Percentiles rank a stretch among this genome's conserved stretches.
These are phyloP conservation scores for Fregata magnificens DNA, from an alignment of 2,113 vertebrate species.

Conservation along the genomic window DNA sequence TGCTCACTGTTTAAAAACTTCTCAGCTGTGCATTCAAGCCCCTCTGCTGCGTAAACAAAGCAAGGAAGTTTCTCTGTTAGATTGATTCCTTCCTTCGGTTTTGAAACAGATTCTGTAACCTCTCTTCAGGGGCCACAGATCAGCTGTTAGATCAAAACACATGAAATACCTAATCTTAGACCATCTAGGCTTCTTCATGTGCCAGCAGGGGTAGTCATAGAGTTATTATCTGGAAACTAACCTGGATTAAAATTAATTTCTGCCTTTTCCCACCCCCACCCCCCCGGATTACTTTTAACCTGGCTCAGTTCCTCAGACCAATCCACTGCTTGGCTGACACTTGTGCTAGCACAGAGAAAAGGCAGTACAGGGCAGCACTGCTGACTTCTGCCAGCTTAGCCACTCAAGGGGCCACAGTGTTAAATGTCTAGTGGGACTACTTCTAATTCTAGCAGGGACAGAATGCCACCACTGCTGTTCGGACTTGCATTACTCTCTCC, in stretches of 20 bases:
- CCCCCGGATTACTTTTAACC: not conserved
- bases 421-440: not conserved
- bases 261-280: rapidly evolving
- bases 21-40: not conserved
- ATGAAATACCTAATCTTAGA: not conserved
- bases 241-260: not conserved
- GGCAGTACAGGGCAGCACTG: not conserved
- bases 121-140: not conserved
- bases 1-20: not conserved
- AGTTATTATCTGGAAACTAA: not conserved
- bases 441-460: conserved; percentile 52
- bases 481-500: not conserved
- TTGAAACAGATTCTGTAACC: not conserved
- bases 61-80: not conserved
- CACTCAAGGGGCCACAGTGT: not conserved
- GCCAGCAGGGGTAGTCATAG: not conserved
- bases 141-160: not conserved
- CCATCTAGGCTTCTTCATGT: not conserved
- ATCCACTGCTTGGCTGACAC: not conserved
- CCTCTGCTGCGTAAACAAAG: not conserved
- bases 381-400: not conserved
- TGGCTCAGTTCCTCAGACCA: not conserved
- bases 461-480: not conserved
- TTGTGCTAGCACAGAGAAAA: not conserved
- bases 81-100: not conserved